These are phyloP conservation scores for Jacana jacana DNA, from an alignment of 2,113 vertebrate species.

Conservation along the genomic window DNA sequence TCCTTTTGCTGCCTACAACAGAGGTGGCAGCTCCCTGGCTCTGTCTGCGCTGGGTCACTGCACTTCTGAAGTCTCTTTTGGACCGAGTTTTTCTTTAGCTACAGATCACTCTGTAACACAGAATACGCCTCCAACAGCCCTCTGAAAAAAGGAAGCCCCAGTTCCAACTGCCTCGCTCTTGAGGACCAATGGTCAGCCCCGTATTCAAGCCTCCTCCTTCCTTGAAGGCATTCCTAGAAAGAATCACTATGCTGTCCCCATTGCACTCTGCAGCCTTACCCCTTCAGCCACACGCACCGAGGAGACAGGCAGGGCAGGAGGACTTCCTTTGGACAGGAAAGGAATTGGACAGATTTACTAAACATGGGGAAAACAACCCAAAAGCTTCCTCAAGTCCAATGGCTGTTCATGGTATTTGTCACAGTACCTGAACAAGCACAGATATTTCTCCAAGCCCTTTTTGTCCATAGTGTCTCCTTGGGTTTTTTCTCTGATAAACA, in stretches of 20 bases:
- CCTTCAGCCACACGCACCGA: background rate
- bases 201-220: background rate
- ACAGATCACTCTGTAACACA: background rate
- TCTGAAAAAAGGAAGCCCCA: background rate
- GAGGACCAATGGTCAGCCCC: background rate
- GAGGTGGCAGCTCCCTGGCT: background rate
- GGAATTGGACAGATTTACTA: background rate
- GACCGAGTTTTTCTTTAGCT: background rate
- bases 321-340: background rate
- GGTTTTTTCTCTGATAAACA: background rate
- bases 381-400: background rate
- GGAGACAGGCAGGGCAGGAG: background rate
- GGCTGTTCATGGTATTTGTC: background rate
- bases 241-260: background rate
- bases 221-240: background rate
- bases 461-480: no score
- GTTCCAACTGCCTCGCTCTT: background rate
- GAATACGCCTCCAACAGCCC: background rate
- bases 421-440: background rate
- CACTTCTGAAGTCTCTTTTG: background rate
- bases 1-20: background rate
- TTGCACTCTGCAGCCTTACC: background rate
- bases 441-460: background rate
- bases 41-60: background rate
- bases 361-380: accelerated